Percentiles rank a stretch among this genome's conserved stretches.
Conservation (phyloP, 2,888 invertebrate genomes). For the Galerucella pusilla region DNA sequence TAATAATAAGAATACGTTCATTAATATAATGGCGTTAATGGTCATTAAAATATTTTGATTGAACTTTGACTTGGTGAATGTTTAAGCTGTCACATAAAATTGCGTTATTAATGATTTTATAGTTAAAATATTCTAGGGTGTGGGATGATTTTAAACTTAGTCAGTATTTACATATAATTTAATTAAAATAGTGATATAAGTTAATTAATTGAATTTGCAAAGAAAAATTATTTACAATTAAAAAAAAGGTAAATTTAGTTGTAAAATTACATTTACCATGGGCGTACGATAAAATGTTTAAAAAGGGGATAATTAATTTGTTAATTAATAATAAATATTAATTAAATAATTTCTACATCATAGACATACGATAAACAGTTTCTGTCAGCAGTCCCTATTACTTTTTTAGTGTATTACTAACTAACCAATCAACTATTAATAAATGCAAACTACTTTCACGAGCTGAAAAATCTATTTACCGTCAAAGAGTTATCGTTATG, state of each 20-base stretch:
- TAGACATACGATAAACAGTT: too few relatives aligned
- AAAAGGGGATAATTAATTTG: too few relatives aligned
- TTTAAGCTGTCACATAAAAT: neutral
- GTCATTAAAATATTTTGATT: neutral
- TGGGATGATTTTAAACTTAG: neutral
- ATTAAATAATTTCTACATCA: too few relatives aligned
- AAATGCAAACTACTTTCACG: conserved; percentile 2
- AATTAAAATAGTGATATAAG: neutral
- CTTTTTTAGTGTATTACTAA: neutral
- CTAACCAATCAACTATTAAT: neutral
- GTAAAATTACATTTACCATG: too few relatives aligned
- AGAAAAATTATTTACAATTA: too few relatives aligned
- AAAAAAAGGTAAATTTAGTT: too few relatives aligned
- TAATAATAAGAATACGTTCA: neutral
- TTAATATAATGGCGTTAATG: too few relatives aligned
- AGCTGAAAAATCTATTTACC: neutral
- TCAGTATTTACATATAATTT: neutral
- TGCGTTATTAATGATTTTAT: neutral
- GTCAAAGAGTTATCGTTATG: neutral
- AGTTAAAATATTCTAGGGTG: neutral
- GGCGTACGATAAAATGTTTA: too few relatives aligned
- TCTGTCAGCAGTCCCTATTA: neutral
- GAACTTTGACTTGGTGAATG: neutral
- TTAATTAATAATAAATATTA: too few relatives aligned
- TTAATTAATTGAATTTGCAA: too few relatives aligned